Conservation (phyloP, 2,888 invertebrate genomes). For the Campaea margaritaria region DNA sequence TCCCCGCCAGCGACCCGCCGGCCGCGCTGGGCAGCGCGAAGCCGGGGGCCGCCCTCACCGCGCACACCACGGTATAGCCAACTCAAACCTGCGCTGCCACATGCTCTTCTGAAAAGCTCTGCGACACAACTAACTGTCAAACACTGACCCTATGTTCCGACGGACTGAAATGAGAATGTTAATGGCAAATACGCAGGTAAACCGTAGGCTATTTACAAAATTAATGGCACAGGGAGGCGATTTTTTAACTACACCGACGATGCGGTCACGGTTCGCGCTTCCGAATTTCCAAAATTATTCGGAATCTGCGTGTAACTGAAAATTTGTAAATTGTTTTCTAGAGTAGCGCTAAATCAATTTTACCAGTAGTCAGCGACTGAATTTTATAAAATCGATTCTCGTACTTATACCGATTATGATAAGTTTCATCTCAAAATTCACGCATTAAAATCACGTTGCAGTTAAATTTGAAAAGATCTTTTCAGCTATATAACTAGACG, state of each 20-base stretch:
- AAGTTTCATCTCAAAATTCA: slow-evolving; percentile 73
- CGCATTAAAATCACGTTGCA: slow-evolving; percentile 61
- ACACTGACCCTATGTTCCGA: slow-evolving; percentile 62
- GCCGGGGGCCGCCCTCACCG: slow-evolving; percentile 87
- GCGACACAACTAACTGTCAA: slow-evolving; percentile 29
- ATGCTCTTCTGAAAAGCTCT: slow-evolving; percentile 79
- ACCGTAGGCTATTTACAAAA: slow-evolving; percentile 69
- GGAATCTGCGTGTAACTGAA: slow-evolving; percentile 65
- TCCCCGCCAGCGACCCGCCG: slow-evolving; percentile 92
- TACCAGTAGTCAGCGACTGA: slow-evolving; percentile 82
- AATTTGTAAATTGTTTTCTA: slow-evolving; percentile 80
- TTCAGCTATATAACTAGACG: slow-evolving; percentile 48
- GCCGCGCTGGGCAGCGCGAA: slow-evolving; percentile 87
- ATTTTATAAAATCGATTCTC: slow-evolving; percentile 78
- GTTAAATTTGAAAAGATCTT: slow-evolving; percentile 42
- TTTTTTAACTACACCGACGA: slow-evolving; percentile 56
- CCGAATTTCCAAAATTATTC: slow-evolving; percentile 58
- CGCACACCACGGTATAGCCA: slow-evolving; percentile 85
- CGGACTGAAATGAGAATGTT: slow-evolving; percentile 64
- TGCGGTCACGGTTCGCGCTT: slow-evolving; percentile 68
- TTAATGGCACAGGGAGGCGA: slow-evolving; percentile 83
- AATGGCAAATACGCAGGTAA: slow-evolving; percentile 64
- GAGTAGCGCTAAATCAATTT: slow-evolving; percentile 75
- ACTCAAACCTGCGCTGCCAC: slow-evolving; percentile 85
- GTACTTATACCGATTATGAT: slow-evolving; percentile 74